These are phyloP conservation scores for Lytechinus variegatus DNA, from an alignment of 35 echinoderm and acorn worm species.

Conservation along the genomic window DNA sequence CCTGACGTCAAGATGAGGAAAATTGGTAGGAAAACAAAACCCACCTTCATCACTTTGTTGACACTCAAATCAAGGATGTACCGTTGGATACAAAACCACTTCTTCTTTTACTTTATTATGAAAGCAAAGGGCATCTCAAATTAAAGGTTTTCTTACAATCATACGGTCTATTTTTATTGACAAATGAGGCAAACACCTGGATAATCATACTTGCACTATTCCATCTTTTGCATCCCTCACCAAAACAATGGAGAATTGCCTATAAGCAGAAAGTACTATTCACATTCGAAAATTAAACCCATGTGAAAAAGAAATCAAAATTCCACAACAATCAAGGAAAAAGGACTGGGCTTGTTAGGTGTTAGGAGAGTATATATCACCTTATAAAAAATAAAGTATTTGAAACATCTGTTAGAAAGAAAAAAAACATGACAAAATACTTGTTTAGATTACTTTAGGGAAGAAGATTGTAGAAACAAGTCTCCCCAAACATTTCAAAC, in stretches of 20 bases:
- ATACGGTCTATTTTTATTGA: not conserved
- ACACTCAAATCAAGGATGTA: not conserved
- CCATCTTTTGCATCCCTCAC: not conserved
- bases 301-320: too few species aligned
- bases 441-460: too few species aligned
- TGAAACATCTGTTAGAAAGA: too few species aligned
- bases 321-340: too few species aligned
- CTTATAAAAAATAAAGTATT: too few species aligned
- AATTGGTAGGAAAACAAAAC: not conserved
- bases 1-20: not conserved
- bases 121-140: constrained; percentile 9
- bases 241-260: not conserved
- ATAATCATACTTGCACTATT: not conserved
- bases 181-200: constrained; percentile 1
- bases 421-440: too few species aligned
- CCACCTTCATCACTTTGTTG: not conserved
- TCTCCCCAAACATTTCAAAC: too few species aligned
- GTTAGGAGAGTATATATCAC: too few species aligned
- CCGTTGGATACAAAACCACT: not conserved
- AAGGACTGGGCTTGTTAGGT: too few species aligned
- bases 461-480: too few species aligned
- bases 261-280: not conserved
- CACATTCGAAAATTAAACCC: not conserved
- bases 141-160: not conserved
- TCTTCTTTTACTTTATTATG: not conserved